These are phyloP conservation scores for Sebastolobus alascanus DNA, from an alignment of 2,797 vertebrate species.

Conservation along the genomic window DNA sequence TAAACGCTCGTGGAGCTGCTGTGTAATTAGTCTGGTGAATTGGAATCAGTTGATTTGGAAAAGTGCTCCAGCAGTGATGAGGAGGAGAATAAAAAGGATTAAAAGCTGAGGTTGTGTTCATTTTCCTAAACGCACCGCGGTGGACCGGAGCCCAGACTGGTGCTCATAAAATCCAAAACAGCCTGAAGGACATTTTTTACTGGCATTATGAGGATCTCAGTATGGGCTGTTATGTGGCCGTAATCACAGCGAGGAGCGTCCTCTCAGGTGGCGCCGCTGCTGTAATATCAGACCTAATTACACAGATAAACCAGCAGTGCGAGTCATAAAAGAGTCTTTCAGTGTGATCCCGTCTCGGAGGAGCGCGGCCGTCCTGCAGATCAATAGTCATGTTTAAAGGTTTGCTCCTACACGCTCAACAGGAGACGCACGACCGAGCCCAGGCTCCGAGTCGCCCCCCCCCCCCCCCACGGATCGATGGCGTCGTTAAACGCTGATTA, in stretches of 20 bases:
- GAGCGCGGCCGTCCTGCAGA: slow-evolving; percentile 18
- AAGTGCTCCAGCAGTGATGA: neutral
- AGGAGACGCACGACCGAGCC: slow-evolving; percentile 1
- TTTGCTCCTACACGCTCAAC: slow-evolving; percentile 44
- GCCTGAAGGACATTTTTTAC: slow-evolving; percentile 54
- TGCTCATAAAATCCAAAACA: slow-evolving; percentile 30
- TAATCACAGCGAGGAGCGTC: slow-evolving; percentile 3
- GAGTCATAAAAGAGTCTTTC: slow-evolving; percentile 30
- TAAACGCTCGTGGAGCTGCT: slow-evolving; percentile 8
- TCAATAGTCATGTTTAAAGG: slow-evolving; percentile 49
- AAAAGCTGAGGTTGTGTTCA: neutral
- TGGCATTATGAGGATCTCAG: slow-evolving; percentile 11
- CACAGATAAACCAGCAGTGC: slow-evolving; percentile 29
- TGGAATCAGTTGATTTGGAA: slow-evolving; percentile 11
- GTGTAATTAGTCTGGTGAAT: slow-evolving; percentile 20
- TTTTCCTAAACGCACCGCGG: neutral
- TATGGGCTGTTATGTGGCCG: neutral
- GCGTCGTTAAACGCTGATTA: slow-evolving; percentile 42
- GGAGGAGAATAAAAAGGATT: neutral
- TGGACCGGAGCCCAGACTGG: neutral
- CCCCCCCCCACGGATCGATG: slow-evolving; percentile 29
- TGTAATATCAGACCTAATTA: slow-evolving; percentile 42
- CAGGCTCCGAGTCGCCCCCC: neutral
- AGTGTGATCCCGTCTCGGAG: slow-evolving; percentile 2
- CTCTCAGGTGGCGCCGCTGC: slow-evolving; percentile 17